These are phyloP conservation scores for Chionomys nivalis DNA, from an alignment of 2,113 vertebrate genomes.

Conservation along the genomic window DNA sequence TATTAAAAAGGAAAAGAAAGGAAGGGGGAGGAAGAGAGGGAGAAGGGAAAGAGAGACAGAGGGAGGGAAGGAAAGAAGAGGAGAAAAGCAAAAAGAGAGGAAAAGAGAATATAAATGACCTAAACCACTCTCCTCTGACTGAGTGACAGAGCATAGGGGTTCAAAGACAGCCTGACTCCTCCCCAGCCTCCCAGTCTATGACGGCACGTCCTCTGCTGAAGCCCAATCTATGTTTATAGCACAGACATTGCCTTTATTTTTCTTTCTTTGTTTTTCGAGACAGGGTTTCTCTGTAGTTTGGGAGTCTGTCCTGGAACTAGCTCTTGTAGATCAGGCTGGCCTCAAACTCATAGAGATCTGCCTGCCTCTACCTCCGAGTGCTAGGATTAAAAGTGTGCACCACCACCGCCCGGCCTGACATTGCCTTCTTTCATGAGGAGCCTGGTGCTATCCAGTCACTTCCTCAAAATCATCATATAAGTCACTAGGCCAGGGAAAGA, in stretches of 20 bases:
- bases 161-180: neutral
- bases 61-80: neutral
- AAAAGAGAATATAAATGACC: neutral
- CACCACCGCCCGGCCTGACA: too few relatives aligned
- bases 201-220: neutral
- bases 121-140: neutral
- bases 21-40: neutral
- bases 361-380: too few relatives aligned
- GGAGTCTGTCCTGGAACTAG: too few relatives aligned
- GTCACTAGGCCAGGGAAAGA: neutral
- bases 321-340: too few relatives aligned
- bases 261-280: too few relatives aligned
- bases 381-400: too few relatives aligned
- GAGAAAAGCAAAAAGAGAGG: neutral
- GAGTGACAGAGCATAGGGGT: neutral
- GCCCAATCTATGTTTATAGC: neutral
- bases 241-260: neutral
- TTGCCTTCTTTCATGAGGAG: neutral
- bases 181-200: neutral
- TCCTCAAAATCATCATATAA: neutral
- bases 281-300: too few relatives aligned
- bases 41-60: neutral
- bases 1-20: neutral
- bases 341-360: too few relatives aligned
- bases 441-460: neutral